Conservation (phyloP, 2,888 invertebrate species). For the Galerucella calmariensis region DNA sequence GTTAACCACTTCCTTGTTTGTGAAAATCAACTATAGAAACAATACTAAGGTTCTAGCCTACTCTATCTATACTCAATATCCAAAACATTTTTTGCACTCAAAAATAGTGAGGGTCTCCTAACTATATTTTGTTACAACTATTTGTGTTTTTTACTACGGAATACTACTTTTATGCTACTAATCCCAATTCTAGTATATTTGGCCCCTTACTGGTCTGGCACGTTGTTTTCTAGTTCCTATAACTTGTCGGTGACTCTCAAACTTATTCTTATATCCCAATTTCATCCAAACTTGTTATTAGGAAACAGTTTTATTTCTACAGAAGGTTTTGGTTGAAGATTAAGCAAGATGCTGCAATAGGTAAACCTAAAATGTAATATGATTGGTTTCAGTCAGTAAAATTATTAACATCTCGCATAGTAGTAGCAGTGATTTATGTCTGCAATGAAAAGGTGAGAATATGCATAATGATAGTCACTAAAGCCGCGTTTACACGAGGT, state of each 20-base stretch:
- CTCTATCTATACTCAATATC: neutral
- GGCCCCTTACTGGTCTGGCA: neutral
- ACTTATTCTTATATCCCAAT: neutral
- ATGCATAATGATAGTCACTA: too few relatives aligned
- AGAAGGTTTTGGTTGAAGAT: neutral
- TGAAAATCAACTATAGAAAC: neutral
- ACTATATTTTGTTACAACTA: too few relatives aligned
- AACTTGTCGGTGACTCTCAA: neutral
- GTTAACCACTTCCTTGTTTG: neutral
- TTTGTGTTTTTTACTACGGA: neutral
- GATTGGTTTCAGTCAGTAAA: neutral
- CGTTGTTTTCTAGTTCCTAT: neutral
- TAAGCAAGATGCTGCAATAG: neutral
- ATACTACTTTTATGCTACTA: neutral
- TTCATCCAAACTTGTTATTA: neutral
- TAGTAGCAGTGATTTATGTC: neutral
- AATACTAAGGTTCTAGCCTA: neutral
- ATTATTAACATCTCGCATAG: neutral
- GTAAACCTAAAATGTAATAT: constrained; percentile 2
- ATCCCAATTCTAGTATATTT: neutral
- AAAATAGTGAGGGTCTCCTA: neutral
- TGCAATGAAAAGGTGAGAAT: neutral
- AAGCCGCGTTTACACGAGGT: too few relatives aligned
- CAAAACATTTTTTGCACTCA: neutral
- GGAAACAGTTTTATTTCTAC: neutral